Conservation (phyloP, 2,113 vertebrate genomes). For the Corydoras sp. region DNA sequence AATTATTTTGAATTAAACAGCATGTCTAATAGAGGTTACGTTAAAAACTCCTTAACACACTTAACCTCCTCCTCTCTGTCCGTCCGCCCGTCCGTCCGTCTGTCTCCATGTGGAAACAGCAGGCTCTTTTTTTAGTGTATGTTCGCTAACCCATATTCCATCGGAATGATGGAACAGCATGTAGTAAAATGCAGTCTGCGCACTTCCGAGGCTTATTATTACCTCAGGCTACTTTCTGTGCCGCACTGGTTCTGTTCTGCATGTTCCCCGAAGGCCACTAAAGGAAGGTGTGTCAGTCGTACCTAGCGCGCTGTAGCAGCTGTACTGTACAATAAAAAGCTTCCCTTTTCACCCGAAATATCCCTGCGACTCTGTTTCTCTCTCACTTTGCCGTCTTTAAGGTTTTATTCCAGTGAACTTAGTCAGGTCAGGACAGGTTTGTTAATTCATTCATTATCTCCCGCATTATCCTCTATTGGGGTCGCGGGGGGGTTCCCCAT, state of each 20-base stretch:
- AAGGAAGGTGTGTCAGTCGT: not conserved
- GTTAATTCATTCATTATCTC: too few relatives aligned
- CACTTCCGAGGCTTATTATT: constrained; percentile 24
- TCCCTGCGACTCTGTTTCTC: not conserved
- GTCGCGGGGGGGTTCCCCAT: too few relatives aligned
- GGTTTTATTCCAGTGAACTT: not conserved
- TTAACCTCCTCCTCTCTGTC: not conserved
- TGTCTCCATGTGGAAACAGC: not conserved
- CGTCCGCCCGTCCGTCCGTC: not conserved
- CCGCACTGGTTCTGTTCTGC: constrained; percentile 16
- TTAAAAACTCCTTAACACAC: too few relatives aligned
- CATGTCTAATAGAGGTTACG: too few relatives aligned
- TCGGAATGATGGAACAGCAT: constrained; percentile 1
- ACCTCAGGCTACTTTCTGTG: constrained; percentile 11
- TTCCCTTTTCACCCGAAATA: constrained; percentile 5
- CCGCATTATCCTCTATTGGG: too few relatives aligned
- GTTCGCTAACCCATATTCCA: not conserved
- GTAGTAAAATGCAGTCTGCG: constrained; percentile 12
- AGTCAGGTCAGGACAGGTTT: not conserved
- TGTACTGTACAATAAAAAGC: constrained; percentile 33
- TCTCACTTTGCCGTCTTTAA: not conserved
- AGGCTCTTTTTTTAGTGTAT: not conserved
- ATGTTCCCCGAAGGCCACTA: constrained; percentile 6
- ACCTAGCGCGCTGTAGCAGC: constrained; percentile 1
- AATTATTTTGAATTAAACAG: too few relatives aligned